Conservation (phyloP, 2,113 vertebrate species). For the Dasypus novemcinctus region DNA sequence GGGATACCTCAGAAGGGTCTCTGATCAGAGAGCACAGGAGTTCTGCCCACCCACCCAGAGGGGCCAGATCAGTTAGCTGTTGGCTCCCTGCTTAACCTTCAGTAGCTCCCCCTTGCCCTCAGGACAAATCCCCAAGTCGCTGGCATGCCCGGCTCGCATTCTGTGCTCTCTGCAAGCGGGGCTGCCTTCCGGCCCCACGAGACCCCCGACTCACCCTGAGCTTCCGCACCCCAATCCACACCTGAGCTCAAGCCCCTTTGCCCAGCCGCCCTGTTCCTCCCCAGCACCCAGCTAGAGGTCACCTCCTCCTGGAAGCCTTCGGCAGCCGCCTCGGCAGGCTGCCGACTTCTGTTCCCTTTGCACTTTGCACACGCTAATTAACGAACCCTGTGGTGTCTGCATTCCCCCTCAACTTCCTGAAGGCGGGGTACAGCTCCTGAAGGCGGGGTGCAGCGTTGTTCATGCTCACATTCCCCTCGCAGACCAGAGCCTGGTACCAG, state of each 20-base stretch:
- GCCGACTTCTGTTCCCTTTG: neutral
- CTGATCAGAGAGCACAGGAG: neutral
- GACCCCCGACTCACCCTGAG: neutral
- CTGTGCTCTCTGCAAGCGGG: neutral
- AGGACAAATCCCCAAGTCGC: neutral
- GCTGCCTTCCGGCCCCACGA: neutral
- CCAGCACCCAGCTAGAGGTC: neutral
- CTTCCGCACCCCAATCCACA: too few relatives aligned
- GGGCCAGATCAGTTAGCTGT: neutral
- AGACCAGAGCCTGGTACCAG: neutral
- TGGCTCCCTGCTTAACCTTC: neutral
- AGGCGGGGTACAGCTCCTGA: neutral
- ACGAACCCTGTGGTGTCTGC: neutral
- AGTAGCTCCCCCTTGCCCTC: neutral
- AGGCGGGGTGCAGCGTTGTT: neutral
- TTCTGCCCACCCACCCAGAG: neutral
- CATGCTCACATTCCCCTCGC: neutral
- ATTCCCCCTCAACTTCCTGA: neutral
- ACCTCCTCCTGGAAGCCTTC: neutral
- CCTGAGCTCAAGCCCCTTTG: neutral
- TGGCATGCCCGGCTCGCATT: neutral
- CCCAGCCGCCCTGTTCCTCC: neutral
- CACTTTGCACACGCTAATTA: neutral
- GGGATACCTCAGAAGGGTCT: neutral
- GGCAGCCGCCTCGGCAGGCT: accelerated